Evolutionary conservation across 1,140 invertebrate species (phyloP).

Genomic region (Periplaneta americana): DNA sequence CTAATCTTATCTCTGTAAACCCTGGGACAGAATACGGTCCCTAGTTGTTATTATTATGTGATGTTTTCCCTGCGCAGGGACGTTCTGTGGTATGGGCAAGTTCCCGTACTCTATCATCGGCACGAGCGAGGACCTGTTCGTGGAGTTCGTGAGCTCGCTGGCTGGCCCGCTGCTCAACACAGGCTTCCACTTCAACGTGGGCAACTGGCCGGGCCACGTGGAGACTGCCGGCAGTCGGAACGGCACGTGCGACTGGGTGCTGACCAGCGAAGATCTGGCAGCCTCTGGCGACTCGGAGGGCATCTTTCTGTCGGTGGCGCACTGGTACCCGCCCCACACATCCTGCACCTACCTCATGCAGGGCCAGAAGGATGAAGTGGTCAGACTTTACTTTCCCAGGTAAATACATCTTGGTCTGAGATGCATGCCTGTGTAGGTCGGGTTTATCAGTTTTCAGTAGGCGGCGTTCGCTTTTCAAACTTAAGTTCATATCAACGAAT

Average conservation of each 20-base stretch:
- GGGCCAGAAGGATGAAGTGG: slow-evolving; percentile 76
- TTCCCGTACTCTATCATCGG: slow-evolving; percentile 90
- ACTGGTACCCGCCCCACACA: slow-evolving; percentile 89
- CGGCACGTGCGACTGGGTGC: slow-evolving; percentile 79
- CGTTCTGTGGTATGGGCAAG: slow-evolving; percentile 89
- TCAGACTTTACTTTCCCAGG: slow-evolving; percentile 81
- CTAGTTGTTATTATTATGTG: not conserved
- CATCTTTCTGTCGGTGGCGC: slow-evolving; percentile 83
- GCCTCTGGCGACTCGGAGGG: slow-evolving; percentile 71
- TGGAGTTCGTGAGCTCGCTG: slow-evolving; percentile 85
- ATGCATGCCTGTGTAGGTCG: too few relatives aligned
- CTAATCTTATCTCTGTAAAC: too few relatives aligned
- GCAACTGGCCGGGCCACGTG: slow-evolving; percentile 86
- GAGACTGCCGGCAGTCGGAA: slow-evolving; percentile 78
- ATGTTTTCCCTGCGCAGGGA: slow-evolving; percentile 35
- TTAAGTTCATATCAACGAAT: too few relatives aligned
- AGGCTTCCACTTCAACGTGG: slow-evolving; percentile 89
- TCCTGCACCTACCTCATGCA: slow-evolving; percentile 85
- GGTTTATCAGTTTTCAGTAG: too few relatives aligned
- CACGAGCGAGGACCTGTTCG: slow-evolving; percentile 81
- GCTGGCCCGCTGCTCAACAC: slow-evolving; percentile 84
- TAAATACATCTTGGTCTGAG: too few relatives aligned
- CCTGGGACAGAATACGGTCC: too few relatives aligned
- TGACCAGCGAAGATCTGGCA: slow-evolving; percentile 72
- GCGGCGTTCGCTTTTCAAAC: not conserved